phyloP scores from a whole-genome alignment of 2,888 invertebrate species.

The Megalurothrips usitatus region DNA sequence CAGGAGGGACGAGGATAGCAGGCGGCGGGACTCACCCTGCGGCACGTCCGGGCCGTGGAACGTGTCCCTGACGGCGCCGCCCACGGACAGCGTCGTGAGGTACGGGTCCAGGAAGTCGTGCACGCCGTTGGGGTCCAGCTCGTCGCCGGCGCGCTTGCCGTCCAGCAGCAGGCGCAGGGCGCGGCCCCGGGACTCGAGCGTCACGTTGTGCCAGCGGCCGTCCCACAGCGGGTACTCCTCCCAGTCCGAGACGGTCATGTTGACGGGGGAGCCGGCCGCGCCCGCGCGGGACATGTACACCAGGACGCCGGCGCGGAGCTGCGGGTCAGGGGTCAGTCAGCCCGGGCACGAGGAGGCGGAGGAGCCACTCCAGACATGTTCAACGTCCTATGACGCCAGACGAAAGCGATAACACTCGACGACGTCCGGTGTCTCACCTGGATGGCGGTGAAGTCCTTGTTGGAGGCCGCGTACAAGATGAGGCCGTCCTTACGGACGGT shows the following conservation, averaged over 20 bases:
- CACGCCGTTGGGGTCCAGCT: constrained; percentile 77
- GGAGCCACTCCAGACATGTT: too few species aligned
- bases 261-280: constrained; percentile 58
- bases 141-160: constrained; percentile 68
- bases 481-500: constrained; percentile 74
- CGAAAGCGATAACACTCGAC: too few species aligned
- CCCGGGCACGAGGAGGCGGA: too few species aligned
- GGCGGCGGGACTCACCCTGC: constrained; percentile 37
- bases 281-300: constrained; percentile 76
- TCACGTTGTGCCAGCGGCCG: constrained; percentile 86
- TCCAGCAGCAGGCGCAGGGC: constrained; percentile 66
- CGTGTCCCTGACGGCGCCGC: constrained; percentile 65
- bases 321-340: constrained; percentile 33
- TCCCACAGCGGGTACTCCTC: constrained; percentile 58
- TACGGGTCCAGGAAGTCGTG: constrained; percentile 92
- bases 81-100: constrained; percentile 72
- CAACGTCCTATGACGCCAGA: too few species aligned
- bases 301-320: constrained; percentile 67
- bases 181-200: constrained; percentile 64
- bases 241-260: constrained; percentile 69
- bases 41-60: constrained; percentile 51
- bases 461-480: constrained; percentile 80
- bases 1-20: neutral
- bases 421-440: constrained; percentile 51
- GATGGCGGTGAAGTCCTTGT: constrained; percentile 79